These are phyloP conservation scores for Acanthosoma haemorrhoidale DNA, from an alignment of 2,888 invertebrate genomes.

Conservation along the genomic window DNA sequence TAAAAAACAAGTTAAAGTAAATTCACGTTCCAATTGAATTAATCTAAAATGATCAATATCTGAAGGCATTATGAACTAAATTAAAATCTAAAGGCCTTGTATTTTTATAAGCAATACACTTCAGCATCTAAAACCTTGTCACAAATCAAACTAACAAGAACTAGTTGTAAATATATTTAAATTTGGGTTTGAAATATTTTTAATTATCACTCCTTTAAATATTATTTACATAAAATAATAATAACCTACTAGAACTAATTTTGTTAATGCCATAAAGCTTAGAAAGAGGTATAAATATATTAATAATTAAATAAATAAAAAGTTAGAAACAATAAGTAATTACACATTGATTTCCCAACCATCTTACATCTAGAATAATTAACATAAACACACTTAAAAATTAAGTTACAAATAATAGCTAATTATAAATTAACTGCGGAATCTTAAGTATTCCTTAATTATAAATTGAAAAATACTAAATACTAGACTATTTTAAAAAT, in stretches of 20 bases:
- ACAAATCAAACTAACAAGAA: neutral
- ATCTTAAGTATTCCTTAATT: conserved; percentile 13
- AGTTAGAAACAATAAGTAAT: conserved; percentile 22
- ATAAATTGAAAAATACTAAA: neutral
- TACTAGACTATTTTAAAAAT: neutral
- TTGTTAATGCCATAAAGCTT: neutral
- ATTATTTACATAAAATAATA: neutral
- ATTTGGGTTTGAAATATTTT: neutral
- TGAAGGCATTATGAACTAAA: neutral
- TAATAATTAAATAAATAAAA: neutral
- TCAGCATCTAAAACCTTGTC: neutral
- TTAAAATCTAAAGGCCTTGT: neutral
- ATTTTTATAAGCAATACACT: neutral
- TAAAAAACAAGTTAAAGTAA: too few species aligned
- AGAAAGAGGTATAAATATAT: too few species aligned
- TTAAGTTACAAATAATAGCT: conserved; percentile 6
- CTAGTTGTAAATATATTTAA: neutral
- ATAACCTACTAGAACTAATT: too few species aligned
- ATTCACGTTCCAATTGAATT: neutral
- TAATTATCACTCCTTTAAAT: neutral
- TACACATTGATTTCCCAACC: conserved; percentile 26
- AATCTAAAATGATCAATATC: neutral
- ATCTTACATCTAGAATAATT: conserved; percentile 15
- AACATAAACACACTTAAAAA: conserved; percentile 9
- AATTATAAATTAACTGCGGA: conserved; percentile 8